Conservation (phyloP, 2,888 invertebrate species). For the Theodoxus fluviatilis region DNA sequence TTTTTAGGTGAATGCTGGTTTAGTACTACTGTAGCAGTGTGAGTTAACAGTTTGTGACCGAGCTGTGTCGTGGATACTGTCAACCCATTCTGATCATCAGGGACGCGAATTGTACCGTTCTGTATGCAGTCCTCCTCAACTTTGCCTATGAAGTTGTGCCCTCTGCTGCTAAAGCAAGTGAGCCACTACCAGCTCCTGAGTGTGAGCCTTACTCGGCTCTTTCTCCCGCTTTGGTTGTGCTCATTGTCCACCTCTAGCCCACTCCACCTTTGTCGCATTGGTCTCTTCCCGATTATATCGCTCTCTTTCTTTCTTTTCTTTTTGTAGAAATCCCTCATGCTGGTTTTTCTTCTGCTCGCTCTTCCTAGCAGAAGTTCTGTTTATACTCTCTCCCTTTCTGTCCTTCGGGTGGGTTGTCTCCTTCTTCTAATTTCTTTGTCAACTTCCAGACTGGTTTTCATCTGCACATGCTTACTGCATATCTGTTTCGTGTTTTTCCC, state of each 20-base stretch:
- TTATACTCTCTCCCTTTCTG: background rate
- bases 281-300: background rate
- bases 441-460: background rate
- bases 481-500: slow-evolving; percentile 29
- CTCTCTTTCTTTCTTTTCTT: slow-evolving; percentile 14
- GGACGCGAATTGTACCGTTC: too few relatives aligned
- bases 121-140: too few relatives aligned
- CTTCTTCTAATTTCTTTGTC: background rate
- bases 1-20: too few relatives aligned
- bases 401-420: background rate
- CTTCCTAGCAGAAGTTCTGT: background rate
- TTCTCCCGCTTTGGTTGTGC: background rate
- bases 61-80: too few relatives aligned
- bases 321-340: background rate
- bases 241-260: background rate
- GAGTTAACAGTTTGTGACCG: too few relatives aligned
- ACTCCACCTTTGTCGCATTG: background rate
- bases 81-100: too few relatives aligned
- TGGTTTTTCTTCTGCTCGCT: background rate
- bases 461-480: background rate
- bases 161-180: too few relatives aligned
- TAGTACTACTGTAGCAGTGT: too few relatives aligned
- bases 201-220: background rate
- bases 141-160: too few relatives aligned
- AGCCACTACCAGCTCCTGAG: too few relatives aligned